These are phyloP conservation scores for Cirrhinus mrigala DNA, from an alignment of 2,797 vertebrate species.

Conservation along the genomic window DNA sequence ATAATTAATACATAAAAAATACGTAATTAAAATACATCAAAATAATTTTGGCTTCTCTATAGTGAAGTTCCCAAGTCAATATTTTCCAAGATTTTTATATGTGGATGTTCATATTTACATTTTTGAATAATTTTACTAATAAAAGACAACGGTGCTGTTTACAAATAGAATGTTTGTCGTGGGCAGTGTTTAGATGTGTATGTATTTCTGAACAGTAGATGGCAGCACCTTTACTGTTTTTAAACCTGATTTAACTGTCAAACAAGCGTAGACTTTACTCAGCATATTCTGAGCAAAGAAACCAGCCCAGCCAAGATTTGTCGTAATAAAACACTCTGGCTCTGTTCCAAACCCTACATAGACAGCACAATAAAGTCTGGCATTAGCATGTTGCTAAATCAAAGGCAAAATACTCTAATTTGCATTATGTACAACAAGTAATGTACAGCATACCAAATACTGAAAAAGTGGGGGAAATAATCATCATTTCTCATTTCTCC, in stretches of 20 bases:
- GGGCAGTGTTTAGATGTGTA: neutral
- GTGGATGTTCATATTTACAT: neutral
- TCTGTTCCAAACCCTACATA: neutral
- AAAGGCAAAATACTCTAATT: neutral
- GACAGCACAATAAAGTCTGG: neutral
- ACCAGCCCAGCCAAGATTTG: neutral
- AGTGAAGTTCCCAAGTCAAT: neutral
- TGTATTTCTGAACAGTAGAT: conserved; percentile 19
- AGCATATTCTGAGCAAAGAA: neutral
- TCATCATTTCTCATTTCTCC: neutral
- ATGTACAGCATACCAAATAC: neutral
- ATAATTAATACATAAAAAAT: too few relatives aligned
- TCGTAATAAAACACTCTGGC: neutral
- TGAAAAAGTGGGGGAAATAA: neutral
- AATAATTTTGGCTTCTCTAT: neutral
- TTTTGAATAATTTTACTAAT: neutral
- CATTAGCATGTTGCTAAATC: neutral
- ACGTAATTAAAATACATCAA: too few relatives aligned
- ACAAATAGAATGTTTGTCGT: neutral
- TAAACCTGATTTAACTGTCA: conserved; percentile 16
- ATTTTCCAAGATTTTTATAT: neutral
- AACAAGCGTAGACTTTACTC: neutral
- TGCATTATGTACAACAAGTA: neutral
- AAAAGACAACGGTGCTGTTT: neutral
- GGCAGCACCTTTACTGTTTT: conserved; percentile 13